phyloP scores from a whole-genome alignment of 2,113 vertebrate genomes.

The Mugil cephalus region DNA sequence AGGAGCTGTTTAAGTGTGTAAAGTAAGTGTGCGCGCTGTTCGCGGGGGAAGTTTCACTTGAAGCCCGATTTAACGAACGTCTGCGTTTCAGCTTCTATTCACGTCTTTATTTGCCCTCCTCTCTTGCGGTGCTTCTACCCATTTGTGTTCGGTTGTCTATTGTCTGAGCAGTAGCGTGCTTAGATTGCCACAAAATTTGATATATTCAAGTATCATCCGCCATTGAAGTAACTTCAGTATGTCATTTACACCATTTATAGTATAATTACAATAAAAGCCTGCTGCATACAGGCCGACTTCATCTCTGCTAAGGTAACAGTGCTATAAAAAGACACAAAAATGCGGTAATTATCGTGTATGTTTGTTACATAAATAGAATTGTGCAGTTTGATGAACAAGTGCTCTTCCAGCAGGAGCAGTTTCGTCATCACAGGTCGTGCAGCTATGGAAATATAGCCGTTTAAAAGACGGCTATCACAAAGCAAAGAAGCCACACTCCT shows the following conservation, averaged over 20 bases:
- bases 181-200: constrained; percentile 40
- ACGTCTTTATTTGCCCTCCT: not conserved
- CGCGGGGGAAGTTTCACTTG: constrained; percentile 34
- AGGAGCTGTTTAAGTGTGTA: constrained; percentile 37
- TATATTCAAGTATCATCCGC: constrained; percentile 69
- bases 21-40: constrained; percentile 11
- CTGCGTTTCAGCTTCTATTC: constrained; percentile 33
- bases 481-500: constrained; percentile 24
- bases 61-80: constrained; percentile 48
- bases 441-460: constrained; percentile 6
- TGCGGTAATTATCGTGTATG: constrained; percentile 6
- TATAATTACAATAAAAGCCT: constrained; percentile 41
- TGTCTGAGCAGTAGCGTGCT: constrained; percentile 18
- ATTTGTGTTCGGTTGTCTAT: constrained; percentile 2
- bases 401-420: constrained; percentile 17
- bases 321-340: constrained; percentile 14
- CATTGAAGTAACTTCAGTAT: constrained; percentile 48
- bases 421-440: constrained; percentile 41
- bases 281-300: constrained; percentile 32
- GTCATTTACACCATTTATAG: constrained; percentile 32
- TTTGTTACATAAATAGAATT: constrained; percentile 15
- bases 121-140: constrained; percentile 2
- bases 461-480: constrained; percentile 16
- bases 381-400: constrained; percentile 12
- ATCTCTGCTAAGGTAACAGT: constrained; percentile 30